Evolutionary conservation across 2,113 vertebrate species (phyloP), one percentile per base, ranked within the genome.

Genomic region (Oncorhynchus masou): DNA sequence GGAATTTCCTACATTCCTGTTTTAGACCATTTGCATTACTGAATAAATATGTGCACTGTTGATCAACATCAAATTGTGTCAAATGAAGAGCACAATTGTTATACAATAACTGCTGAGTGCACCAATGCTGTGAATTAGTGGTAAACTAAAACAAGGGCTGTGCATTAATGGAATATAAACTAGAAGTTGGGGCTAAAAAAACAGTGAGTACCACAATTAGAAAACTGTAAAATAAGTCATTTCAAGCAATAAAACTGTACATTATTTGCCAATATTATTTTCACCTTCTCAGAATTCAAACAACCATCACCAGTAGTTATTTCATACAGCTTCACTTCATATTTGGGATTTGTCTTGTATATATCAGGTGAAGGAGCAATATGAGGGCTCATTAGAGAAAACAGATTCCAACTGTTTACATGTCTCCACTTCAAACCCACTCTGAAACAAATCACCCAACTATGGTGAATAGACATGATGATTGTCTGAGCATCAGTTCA

Each of bases 21-120:
- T 73, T 68, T 54, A 91, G 73, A 88, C 79, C 74, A 83, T 83
- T 88, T 91, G 88, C 89, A 93, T 90, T 90, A 86, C 13, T 82
- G 79, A 90, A 94, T 92, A 92, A 91, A 91, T 91, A 91, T 89
- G 88, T 89, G 86, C 88, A 86, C 87, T 86, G 87, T 74, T 73
- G 70, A 84, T 82, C 66, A 25, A 79, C 76, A 81, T 91, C 86
- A 87, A 87, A 91, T 82, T 39, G 84, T 71, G 79, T 73, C 31
- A 57, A 24, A 70, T 67, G 29, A 25, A 51, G 34, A 72, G 68
- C 88, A 83, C 87, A 13, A 81, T 83, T 80, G 31, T 90, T 86
- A 90, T 88, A 76, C 77, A 85, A 81, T 73, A 69, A 82, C 82
- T 88, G 88, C 24, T 8, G 81, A 86, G 76, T 76, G 81, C 83